Evolutionary conservation across 2,888 invertebrate genomes (phyloP).

Genomic region (Dynastes grantii): DNA sequence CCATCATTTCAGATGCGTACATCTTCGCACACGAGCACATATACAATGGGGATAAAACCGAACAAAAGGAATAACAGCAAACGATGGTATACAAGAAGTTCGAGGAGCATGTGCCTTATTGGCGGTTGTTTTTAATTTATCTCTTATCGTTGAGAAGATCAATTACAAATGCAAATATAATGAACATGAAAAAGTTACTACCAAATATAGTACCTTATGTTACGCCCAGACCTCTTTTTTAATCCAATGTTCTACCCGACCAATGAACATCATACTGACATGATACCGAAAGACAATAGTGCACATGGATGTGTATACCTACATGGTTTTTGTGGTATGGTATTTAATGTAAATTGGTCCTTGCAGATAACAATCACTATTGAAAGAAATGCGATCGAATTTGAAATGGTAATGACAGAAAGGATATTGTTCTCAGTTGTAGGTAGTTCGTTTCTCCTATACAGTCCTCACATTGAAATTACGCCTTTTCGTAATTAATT

Average conservation of each 20-base stretch:
- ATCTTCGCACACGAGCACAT: constrained; percentile 19
- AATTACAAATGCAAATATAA: constrained; percentile 47
- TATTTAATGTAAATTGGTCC: constrained; percentile 37
- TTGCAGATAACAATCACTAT: constrained; percentile 30
- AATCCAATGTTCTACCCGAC: constrained; percentile 9
- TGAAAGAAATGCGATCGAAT: constrained; percentile 40
- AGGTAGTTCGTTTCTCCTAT: constrained; percentile 13
- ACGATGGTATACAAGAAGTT: constrained; percentile 35
- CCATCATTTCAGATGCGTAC: constrained; percentile 29
- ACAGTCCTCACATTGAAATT: constrained; percentile 1
- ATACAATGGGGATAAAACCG: constrained; percentile 1
- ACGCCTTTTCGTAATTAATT: not conserved
- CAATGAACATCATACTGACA: constrained; percentile 24
- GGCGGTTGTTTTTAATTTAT: constrained; percentile 48
- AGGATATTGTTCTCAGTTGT: constrained; percentile 16
- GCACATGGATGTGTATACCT: constrained; percentile 22
- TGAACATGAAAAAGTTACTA: constrained; percentile 31
- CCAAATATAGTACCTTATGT: constrained; percentile 41
- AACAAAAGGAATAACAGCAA: constrained; percentile 2
- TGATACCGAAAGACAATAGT: constrained; percentile 32
- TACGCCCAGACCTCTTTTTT: constrained; percentile 39
- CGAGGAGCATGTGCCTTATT: constrained; percentile 44
- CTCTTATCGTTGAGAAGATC: constrained; percentile 43
- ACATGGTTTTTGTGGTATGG: constrained; percentile 18
- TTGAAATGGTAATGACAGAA: constrained; percentile 38